Conservation (phyloP, 2,113 vertebrate species). For the Pelecanus crispus region DNA sequence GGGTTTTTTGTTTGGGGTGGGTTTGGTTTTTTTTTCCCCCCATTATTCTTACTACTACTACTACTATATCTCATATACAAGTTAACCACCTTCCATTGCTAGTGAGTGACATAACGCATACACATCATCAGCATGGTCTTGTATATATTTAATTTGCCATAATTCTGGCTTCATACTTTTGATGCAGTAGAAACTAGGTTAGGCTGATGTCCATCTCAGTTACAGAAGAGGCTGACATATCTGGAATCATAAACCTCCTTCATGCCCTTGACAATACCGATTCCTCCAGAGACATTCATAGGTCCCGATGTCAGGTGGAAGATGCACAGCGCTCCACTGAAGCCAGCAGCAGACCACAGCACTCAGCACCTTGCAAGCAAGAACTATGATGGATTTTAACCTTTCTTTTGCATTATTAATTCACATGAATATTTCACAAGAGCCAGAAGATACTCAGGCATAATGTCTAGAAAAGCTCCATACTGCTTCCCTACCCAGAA, state of each 20-base stretch:
- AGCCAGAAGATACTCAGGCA: background rate
- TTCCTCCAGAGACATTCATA: background rate
- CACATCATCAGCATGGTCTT: background rate
- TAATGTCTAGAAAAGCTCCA: background rate
- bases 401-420: background rate
- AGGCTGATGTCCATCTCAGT: background rate
- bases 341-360: background rate
- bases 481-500: background rate
- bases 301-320: background rate
- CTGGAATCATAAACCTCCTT: background rate
- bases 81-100: background rate
- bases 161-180: background rate
- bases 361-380: background rate
- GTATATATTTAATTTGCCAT: background rate
- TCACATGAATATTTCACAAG: background rate
- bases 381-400: background rate
- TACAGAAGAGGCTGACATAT: background rate
- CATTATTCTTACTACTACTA: background rate
- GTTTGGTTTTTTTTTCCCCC: background rate
- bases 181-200: background rate
- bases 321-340: accelerated
- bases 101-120: background rate
- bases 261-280: background rate
- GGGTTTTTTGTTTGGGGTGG: too few relatives aligned
- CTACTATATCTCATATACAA: background rate